phyloP scores from a whole-genome alignment of 2,797 vertebrate species.

The Squalus acanthias region DNA sequence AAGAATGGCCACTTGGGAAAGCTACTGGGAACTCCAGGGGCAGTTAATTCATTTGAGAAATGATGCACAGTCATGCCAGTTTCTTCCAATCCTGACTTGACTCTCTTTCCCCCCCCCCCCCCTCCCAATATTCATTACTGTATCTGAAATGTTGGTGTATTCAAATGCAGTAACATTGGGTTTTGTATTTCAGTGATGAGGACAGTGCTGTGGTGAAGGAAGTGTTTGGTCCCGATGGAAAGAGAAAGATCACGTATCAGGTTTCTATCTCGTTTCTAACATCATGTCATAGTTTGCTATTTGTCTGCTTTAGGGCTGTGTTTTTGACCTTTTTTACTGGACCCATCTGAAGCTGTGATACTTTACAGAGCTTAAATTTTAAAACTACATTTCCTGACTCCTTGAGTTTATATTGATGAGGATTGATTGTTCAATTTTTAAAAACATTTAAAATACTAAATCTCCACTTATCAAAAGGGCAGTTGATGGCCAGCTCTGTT shows the following conservation, averaged over 20 bases:
- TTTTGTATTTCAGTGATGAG: conserved; percentile 46
- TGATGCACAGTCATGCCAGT: background rate
- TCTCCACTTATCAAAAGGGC: background rate
- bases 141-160: background rate
- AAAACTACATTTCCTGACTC: background rate
- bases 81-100: background rate
- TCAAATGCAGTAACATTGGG: background rate
- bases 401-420: background rate
- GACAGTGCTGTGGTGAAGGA: conserved; percentile 42
- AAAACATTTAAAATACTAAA: background rate
- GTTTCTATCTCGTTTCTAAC: conserved; percentile 44
- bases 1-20: background rate
- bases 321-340: background rate
- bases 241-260: conserved; percentile 90
- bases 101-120: too few relatives aligned
- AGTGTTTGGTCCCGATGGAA: conserved; percentile 59
- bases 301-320: background rate
- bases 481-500: background rate
- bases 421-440: background rate
- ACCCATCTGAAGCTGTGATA: too few relatives aligned
- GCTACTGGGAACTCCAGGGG: background rate
- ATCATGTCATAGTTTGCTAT: background rate
- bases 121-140: background rate
- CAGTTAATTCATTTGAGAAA: background rate
- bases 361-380: background rate